phyloP scores from a whole-genome alignment of 2,113 vertebrate genomes.

The western clawed frog (Xenopus tropicalis) region DNA sequence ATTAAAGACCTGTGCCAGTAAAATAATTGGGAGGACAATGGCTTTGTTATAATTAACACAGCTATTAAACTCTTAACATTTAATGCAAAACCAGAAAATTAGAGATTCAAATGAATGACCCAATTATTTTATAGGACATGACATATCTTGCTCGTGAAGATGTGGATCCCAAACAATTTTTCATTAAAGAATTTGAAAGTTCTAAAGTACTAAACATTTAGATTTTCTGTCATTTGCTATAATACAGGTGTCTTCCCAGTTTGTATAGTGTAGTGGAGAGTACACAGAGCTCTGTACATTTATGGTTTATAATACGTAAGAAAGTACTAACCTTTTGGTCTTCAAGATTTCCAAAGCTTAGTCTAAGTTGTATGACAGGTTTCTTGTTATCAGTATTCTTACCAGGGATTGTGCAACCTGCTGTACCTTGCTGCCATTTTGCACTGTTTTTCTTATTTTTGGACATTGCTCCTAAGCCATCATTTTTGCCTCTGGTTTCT shows the following conservation, averaged over 20 bases:
- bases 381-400: not conserved
- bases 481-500: not conserved
- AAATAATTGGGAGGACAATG: too few relatives aligned
- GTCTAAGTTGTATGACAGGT: not conserved
- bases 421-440: not conserved
- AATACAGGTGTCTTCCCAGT: not conserved
- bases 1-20: too few relatives aligned
- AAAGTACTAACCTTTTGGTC: not conserved
- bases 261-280: not conserved
- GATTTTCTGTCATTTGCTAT: too few relatives aligned
- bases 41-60: too few relatives aligned
- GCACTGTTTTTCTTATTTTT: not conserved
- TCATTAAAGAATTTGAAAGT: too few relatives aligned
- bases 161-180: too few relatives aligned
- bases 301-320: not conserved
- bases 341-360: constrained; percentile 7
- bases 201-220: too few relatives aligned
- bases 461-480: not conserved
- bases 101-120: too few relatives aligned
- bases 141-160: too few relatives aligned
- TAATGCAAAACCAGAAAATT: too few relatives aligned
- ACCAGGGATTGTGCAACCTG: not conserved
- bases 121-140: too few relatives aligned
- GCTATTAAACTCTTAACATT: too few relatives aligned
- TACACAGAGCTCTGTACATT: not conserved